Conservation (phyloP, 2,113 vertebrate genomes). For the Acinonyx jubatus region DNA sequence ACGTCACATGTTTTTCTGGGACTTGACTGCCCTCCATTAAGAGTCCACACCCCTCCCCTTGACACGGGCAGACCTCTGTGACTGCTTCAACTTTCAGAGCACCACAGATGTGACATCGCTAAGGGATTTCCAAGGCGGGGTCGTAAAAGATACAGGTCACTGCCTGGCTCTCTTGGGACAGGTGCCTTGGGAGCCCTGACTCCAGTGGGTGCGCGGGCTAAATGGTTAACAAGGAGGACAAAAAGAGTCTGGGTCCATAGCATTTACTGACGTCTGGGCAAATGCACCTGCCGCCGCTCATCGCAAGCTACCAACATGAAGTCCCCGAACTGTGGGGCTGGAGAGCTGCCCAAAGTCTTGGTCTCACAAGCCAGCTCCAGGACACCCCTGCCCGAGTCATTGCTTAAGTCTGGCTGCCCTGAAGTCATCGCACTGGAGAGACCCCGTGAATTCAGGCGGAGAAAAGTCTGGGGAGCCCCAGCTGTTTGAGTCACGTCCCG, state of each 20-base stretch:
- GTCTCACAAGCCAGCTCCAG: neutral
- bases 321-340: neutral
- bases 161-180: neutral
- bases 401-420: neutral
- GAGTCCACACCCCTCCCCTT: neutral
- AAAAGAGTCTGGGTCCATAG: neutral
- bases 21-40: neutral
- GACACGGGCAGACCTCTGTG: neutral
- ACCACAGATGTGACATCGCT: neutral
- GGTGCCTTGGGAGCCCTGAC: neutral
- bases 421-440: neutral
- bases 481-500: neutral
- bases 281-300: neutral
- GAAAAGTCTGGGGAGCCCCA: neutral
- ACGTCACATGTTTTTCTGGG: neutral
- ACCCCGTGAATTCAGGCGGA: neutral
- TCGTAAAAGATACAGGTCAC: neutral
- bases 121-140: neutral
- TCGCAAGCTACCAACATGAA: neutral
- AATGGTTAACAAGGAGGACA: neutral
- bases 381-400: neutral
- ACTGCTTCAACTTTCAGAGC: neutral
- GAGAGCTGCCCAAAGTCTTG: accelerated
- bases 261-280: neutral
- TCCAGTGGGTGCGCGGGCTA: neutral